These are phyloP conservation scores for Benthosema pterotum DNA, from an alignment of 2,797 vertebrate species.

Conservation along the genomic window DNA sequence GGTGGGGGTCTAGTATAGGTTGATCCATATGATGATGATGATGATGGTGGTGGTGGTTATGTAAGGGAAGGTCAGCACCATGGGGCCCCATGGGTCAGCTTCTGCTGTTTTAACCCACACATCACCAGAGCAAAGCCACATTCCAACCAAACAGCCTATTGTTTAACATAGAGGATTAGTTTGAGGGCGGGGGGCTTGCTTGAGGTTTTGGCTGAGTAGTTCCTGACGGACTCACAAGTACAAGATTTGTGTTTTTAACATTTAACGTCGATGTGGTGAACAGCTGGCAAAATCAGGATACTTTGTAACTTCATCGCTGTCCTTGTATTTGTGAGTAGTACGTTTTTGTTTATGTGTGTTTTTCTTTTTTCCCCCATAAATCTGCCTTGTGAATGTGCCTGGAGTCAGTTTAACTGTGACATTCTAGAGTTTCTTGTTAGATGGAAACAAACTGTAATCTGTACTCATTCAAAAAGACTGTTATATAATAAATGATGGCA, in stretches of 20 bases:
- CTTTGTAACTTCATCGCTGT: no score
- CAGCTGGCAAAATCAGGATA: no score
- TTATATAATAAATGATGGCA: slow-evolving; percentile 8
- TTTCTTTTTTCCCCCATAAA: no score
- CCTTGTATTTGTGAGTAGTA: no score
- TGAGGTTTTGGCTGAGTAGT: not conserved
- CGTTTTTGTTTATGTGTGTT: no score
- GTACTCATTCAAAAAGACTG: not conserved
- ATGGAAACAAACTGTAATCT: no score
- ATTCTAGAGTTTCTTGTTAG: no score
- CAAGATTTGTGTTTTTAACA: no score
- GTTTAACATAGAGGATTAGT: slow-evolving; percentile 2
- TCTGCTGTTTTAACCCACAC: not conserved
- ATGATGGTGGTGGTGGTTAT: slow-evolving; percentile 27
- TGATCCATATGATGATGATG: slow-evolving; percentile 11
- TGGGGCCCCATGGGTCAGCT: slow-evolving; percentile 6
- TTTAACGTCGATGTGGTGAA: no score
- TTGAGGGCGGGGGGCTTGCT: not conserved
- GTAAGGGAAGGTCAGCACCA: slow-evolving; percentile 6
- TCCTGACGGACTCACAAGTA: no score
- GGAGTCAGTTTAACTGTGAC: no score
- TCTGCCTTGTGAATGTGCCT: no score
- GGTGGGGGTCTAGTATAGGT: slow-evolving; percentile 19
- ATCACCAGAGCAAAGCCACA: not conserved
- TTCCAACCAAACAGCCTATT: slow-evolving; percentile 8